Conservation (phyloP, 2,888 invertebrate species). For the Dasypolia templi region DNA sequence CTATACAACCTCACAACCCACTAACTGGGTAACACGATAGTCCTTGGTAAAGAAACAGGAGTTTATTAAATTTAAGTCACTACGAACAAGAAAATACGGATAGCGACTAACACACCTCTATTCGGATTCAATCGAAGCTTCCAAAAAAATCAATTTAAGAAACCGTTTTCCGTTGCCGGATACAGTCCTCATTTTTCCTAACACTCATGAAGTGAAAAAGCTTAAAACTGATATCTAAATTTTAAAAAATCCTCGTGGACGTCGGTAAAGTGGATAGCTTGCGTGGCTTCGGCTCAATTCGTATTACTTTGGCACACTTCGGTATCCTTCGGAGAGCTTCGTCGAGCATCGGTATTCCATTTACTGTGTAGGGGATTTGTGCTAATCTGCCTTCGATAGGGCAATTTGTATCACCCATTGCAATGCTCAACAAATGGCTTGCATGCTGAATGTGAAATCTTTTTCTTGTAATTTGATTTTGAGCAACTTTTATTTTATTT, state of each 20-base stretch:
- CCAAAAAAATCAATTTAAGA: constrained; percentile 33
- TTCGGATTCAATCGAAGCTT: constrained; percentile 2
- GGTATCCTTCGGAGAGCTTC: constrained; percentile 35
- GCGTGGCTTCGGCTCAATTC: constrained; percentile 41
- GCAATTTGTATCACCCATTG: constrained; percentile 61
- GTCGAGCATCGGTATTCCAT: constrained; percentile 60
- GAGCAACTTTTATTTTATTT: background rate
- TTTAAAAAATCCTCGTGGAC: constrained; percentile 33
- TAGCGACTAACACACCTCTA: background rate
- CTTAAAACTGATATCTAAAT: constrained; percentile 54
- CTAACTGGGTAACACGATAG: background rate
- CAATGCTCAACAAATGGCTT: constrained; percentile 54
- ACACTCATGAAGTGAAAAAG: constrained; percentile 53
- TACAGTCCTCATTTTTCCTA: constrained; percentile 36
- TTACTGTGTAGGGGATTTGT: constrained; percentile 65
- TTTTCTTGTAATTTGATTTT: constrained; percentile 18
- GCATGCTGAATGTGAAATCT: constrained; percentile 25
- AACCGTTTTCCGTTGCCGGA: background rate
- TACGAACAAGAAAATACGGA: background rate
- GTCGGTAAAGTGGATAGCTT: constrained; percentile 44
- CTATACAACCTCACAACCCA: background rate
- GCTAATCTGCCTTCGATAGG: constrained; percentile 60
- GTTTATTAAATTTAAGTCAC: background rate
- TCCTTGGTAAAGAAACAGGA: background rate
- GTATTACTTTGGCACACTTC: constrained; percentile 19